Conservation (phyloP, 2,797 vertebrate species). For the Argentina silus region DNA sequence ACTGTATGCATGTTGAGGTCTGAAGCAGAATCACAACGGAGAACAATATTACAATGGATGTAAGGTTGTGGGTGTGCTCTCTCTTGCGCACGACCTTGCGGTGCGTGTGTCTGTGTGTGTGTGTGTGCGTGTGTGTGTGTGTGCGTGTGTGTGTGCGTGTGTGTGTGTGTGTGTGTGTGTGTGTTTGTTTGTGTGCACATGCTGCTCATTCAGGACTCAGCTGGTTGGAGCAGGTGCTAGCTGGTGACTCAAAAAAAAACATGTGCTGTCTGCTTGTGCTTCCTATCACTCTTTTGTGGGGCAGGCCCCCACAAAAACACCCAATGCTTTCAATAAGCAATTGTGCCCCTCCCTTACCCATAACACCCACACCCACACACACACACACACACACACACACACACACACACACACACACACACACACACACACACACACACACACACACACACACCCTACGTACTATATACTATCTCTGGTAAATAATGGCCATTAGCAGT, state of each 20-base stretch:
- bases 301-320: conserved; percentile 24
- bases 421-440: conserved; percentile 21
- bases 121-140: conserved; percentile 34
- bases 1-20: background rate
- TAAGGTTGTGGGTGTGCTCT: background rate
- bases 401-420: conserved; percentile 25
- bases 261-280: conserved; percentile 45
- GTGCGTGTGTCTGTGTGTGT: conserved; percentile 31
- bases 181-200: conserved; percentile 38
- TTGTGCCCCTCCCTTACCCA: conserved; percentile 21
- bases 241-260: conserved; percentile 66
- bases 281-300: conserved; percentile 60
- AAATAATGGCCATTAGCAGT: conserved; percentile 12
- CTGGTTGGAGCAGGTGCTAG: conserved; percentile 73
- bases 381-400: conserved; percentile 16
- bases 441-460: conserved; percentile 17
- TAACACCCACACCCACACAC: conserved; percentile 19
- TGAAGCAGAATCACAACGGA: background rate
- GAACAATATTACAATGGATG: background rate
- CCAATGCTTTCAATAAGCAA: conserved; percentile 56
- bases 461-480: background rate
- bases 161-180: conserved; percentile 1
- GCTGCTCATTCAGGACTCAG: conserved; percentile 69
- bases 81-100: background rate
- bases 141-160: conserved; percentile 17